These are phyloP conservation scores for Forbesichthys papilliferus DNA, from an alignment of 2,113 vertebrate genomes.

Conservation along the genomic window DNA sequence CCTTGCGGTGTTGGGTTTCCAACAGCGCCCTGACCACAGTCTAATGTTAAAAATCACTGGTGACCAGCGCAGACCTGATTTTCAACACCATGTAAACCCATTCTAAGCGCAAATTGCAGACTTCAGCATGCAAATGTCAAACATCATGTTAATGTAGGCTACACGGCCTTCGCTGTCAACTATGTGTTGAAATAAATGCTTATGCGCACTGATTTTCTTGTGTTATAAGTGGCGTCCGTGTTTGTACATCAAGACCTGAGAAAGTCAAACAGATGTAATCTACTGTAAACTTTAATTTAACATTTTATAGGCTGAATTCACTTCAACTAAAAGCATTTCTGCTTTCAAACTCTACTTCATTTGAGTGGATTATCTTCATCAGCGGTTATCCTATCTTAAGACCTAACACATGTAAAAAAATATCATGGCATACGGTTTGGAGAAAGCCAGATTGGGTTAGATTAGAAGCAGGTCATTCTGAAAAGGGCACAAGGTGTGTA, in stretches of 20 bases:
- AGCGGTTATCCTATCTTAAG: conserved; percentile 64
- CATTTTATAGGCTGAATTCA: conserved; percentile 50
- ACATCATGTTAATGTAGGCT: conserved; percentile 1
- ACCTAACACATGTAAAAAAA: conserved; percentile 71
- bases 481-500: conserved; percentile 67
- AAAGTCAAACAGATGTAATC: conserved; percentile 38
- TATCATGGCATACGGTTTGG: conserved; percentile 69
- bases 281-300: conserved; percentile 56
- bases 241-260: conserved; percentile 50
- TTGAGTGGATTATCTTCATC: conserved; percentile 71
- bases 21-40: conserved; percentile 47
- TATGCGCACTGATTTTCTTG: conserved; percentile 49
- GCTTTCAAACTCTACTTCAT: conserved; percentile 64
- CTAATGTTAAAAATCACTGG: conserved; percentile 61
- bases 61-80: conserved; percentile 47
- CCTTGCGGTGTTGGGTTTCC: conserved; percentile 45
- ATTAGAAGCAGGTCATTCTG: conserved; percentile 70
- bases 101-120: conserved; percentile 3
- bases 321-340: conserved; percentile 35
- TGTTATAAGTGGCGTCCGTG: conserved; percentile 35
- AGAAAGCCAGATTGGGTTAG: conserved; percentile 70
- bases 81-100: conserved; percentile 19
- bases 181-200: conserved; percentile 25
- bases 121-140: not conserved
- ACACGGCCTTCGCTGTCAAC: conserved; percentile 18